These are phyloP conservation scores for Bucorvus abyssinicus DNA, from an alignment of 2,797 vertebrate species.

Conservation along the genomic window DNA sequence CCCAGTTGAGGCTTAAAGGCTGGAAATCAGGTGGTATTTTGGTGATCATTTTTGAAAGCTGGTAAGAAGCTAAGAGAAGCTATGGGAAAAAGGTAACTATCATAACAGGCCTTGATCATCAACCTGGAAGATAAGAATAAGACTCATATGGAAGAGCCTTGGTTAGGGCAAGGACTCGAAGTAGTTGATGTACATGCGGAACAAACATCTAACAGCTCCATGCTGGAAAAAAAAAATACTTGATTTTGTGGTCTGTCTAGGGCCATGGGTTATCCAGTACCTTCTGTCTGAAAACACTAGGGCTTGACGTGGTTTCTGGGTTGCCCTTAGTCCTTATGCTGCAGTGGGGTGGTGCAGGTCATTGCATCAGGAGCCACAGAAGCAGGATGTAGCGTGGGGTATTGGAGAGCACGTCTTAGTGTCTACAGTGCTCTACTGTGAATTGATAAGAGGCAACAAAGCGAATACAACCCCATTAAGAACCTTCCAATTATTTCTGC, in stretches of 20 bases:
- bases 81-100: not conserved
- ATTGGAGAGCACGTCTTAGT: not conserved
- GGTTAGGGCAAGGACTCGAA: not conserved
- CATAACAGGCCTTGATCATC: not conserved
- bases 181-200: not conserved
- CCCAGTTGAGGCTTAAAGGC: not conserved
- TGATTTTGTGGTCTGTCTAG: not conserved
- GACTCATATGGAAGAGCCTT: not conserved
- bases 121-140: not conserved
- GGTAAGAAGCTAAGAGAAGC: not conserved
- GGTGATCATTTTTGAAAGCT: not conserved
- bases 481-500: not conserved
- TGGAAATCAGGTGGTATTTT: not conserved
- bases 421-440: not conserved
- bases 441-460: not conserved
- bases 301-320: not conserved
- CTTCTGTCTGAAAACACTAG: not conserved
- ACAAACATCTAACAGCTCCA: not conserved
- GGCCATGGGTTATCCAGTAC: not conserved
- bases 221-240: not conserved
- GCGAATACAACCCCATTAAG: not conserved
- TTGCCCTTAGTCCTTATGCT: not conserved
- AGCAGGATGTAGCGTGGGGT: not conserved
- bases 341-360: not conserved
- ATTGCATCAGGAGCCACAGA: not conserved